Evolutionary conservation across 1,140 invertebrate species (phyloP), one percentile per base, ranked within the genome.

Genomic region (Drosophila sp.): DNA sequence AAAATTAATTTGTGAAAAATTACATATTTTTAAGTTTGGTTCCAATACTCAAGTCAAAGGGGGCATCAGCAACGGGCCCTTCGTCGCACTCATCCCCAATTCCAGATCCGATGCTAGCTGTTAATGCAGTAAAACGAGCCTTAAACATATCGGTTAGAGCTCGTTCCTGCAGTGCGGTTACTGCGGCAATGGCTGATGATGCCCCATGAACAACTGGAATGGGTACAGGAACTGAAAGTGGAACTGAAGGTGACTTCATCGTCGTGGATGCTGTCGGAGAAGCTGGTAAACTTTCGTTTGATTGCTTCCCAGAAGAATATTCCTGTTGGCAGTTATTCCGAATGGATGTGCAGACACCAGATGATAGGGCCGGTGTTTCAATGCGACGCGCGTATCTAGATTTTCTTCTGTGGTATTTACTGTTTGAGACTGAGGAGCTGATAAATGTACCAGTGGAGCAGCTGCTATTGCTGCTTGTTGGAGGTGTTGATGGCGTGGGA

Each of bases 31-130:
- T 90, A 10, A 74, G 58, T 35, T 82, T 83, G 40, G 55, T 78
- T 63, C 90, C 78, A 70, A 90, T 87, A 67, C 85, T 92, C 44
- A 92, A 66, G 58, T 92, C 91, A 57, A 82, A 92, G 8, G 91
- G 91, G 17, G 74, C 72, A 60, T 91, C 90, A 10, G 60, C 55
- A 3, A 80, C 27, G 5, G 78, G 50, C 7, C 75, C 55, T 17
- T 33, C 64, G 56, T 76, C 65, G 56, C 40, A 30, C 8, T 82
- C 72, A 11, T 63, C 58, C 4, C 47, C 40, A 30, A 17, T 55
- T 61, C 62, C 44, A 54, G 57, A 60, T 27, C 47, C 58, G 25
- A 74, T 60, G 6, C 64, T 67, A 7, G 66, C 71, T 5, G 75
- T 74, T n/a, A 90, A 54, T 0, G 83, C 74, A 30, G 40, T 79